Evolutionary conservation across 2,113 vertebrate genomes (phyloP).

Genomic region (Perognathus longimembris): DNA sequence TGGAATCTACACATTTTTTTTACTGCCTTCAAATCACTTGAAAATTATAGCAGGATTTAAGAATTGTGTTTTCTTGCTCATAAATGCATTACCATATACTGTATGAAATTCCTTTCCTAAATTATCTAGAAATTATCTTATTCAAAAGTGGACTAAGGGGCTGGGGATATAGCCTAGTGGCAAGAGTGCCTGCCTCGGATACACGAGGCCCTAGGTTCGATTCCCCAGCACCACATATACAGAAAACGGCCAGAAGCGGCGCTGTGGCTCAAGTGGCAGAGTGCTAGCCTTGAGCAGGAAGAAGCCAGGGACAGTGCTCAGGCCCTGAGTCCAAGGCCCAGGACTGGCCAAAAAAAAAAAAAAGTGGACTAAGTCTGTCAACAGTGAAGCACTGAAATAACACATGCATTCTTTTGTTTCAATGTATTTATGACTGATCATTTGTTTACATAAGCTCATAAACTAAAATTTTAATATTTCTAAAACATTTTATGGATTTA

Average conservation of each 20-base stretch:
- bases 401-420: not conserved
- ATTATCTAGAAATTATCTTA: slow-evolving; percentile 17
- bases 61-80: not conserved
- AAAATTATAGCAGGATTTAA: not conserved
- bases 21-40: not conserved
- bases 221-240: too few relatives aligned
- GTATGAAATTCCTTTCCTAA: not conserved
- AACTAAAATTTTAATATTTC: not conserved
- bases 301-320: too few relatives aligned
- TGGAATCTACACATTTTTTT: slow-evolving; percentile 1
- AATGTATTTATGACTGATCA: not conserved
- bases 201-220: too few relatives aligned
- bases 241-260: too few relatives aligned
- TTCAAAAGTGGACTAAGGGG: too few relatives aligned
- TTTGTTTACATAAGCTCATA: slow-evolving; percentile 30
- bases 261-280: too few relatives aligned
- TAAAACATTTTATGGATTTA: not conserved
- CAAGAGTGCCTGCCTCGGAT: too few relatives aligned
- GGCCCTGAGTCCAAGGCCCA: too few relatives aligned
- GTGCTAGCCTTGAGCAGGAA: too few relatives aligned
- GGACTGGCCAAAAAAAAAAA: too few relatives aligned
- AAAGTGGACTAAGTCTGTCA: not conserved
- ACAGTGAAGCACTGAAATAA: not conserved
- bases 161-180: too few relatives aligned
- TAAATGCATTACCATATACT: not conserved